These are phyloP conservation scores for Phalanger gymnotis DNA, from an alignment of 2,797 vertebrate species.

Conservation along the genomic window DNA sequence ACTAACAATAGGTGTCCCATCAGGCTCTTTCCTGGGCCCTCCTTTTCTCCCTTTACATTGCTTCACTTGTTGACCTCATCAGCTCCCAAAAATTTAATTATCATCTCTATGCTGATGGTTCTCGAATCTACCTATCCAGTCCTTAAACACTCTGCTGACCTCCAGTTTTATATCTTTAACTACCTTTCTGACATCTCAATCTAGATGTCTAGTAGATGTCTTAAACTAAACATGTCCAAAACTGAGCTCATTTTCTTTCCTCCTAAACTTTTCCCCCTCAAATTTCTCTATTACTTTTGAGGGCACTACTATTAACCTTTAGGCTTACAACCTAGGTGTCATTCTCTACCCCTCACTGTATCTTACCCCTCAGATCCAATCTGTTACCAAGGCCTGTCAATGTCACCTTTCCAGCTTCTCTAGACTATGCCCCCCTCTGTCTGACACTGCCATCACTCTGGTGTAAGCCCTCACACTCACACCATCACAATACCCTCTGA, in stretches of 20 bases:
- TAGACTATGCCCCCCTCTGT: neutral
- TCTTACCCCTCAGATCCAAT: neutral
- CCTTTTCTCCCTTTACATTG: neutral
- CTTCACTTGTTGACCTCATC: neutral
- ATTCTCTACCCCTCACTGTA: neutral
- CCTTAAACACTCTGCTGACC: neutral
- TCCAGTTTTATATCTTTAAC: neutral
- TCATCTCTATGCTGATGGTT: neutral
- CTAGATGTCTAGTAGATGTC: neutral
- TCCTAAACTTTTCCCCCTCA: neutral
- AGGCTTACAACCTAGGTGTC: neutral
- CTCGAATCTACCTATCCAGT: neutral
- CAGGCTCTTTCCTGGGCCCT: neutral
- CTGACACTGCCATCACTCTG: too few relatives aligned
- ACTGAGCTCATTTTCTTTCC: neutral
- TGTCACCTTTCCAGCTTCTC: neutral
- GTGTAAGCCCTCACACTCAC: fast-evolving
- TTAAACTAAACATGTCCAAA: neutral
- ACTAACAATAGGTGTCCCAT: neutral
- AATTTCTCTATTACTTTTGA: neutral
- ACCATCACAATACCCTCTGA: too few relatives aligned
- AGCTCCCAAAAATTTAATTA: neutral
- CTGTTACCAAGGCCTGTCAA: neutral
- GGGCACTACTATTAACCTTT: neutral
- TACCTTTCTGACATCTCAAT: neutral